Base-by-base conservation (phyloP, 2,888 invertebrate genomes). In the Mellilla xanthometata region DNA sequence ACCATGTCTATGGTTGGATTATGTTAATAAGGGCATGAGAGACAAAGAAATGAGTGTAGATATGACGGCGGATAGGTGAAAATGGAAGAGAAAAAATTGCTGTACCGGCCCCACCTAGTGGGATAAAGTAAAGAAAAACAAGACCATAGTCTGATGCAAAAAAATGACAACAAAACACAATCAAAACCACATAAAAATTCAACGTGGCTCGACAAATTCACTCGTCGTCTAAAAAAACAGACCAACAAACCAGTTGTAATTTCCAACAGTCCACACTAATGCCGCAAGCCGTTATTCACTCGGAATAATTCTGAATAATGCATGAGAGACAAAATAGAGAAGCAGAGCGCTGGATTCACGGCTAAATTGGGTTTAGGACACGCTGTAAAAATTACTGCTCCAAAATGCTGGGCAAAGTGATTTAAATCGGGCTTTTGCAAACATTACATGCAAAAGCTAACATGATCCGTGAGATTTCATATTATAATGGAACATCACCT, bases 251-350 rank as follows among this genome's bases (percentile, higher is more conserved):
- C 24, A 26, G 31, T 27, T 27, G 31, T 36, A 38, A 41, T 11
- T 28, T 8, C 28, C 28, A 33, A 9, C 23, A 30, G 28, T 12
- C 35, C 30, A 7, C 31, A 32, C 29, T 34, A 33, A 33, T 24
- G 13, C 46, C 39, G 27, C 68, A 65, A 66, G 60, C 58, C 61
- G 63, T 66, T 64, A 71, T 68, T 73, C 69, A 63, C 64, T 65
- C 58, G 60, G 58, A 69, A 67, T 67, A 62, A 69, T 71, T 61
- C 63, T 79, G 78, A 78, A 81, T 82, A 76, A 78, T 79, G 68
- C 75, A 79, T 78, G 74, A 74, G 69, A 54, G 60, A 67, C 58
- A 64, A 65, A 68, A 64, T 66, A 63, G 61, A 65, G 59, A 58
- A 50, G 52, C 49, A 38, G 42, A 40, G 49, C 59, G 56, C 50